These are phyloP conservation scores for Zeuzera pyrina DNA, from an alignment of 2,888 invertebrate genomes.

Conservation along the genomic window DNA sequence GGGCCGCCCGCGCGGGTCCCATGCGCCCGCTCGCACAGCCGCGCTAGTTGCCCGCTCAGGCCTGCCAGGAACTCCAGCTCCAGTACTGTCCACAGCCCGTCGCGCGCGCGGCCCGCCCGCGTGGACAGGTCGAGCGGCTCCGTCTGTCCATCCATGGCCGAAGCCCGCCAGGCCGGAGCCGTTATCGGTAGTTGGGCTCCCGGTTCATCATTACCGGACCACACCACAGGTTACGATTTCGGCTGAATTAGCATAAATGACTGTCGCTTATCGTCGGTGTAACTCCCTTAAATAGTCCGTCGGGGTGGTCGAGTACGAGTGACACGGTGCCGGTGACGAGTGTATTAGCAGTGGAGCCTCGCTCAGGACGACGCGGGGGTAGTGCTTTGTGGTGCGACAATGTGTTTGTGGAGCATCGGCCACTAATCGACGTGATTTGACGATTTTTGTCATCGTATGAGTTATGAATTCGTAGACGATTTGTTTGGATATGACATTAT, in stretches of 20 bases:
- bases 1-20: slow-evolving; percentile 25
- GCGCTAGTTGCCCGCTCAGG: slow-evolving; percentile 50
- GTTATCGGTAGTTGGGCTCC: too few relatives aligned
- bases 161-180: too few relatives aligned
- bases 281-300: slow-evolving; percentile 53
- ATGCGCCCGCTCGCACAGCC: slow-evolving; percentile 51
- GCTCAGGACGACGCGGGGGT: slow-evolving; percentile 21
- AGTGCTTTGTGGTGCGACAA: slow-evolving; percentile 55
- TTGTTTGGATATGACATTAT: slow-evolving; percentile 20
- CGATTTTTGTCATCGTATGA: slow-evolving; percentile 39
- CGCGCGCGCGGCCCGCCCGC: slow-evolving; percentile 27
- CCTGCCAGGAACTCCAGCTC: slow-evolving; percentile 56
- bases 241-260: slow-evolving; percentile 41
- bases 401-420: slow-evolving; percentile 57
- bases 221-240: too few relatives aligned
- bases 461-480: slow-evolving; percentile 16
- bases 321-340: slow-evolving; percentile 38
- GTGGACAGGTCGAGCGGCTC: slow-evolving; percentile 58
- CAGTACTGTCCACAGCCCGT: slow-evolving; percentile 41
- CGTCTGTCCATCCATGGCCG: slow-evolving; percentile 52
- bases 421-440: slow-evolving; percentile 69
- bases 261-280: slow-evolving; percentile 37
- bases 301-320: slow-evolving; percentile 44
- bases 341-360: slow-evolving; percentile 54
- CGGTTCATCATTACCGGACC: too few relatives aligned